Evolutionary conservation across 2,113 vertebrate genomes (phyloP), one percentile per base, ranked within the genome.

Genomic region (Haemorhous mexicanus): DNA sequence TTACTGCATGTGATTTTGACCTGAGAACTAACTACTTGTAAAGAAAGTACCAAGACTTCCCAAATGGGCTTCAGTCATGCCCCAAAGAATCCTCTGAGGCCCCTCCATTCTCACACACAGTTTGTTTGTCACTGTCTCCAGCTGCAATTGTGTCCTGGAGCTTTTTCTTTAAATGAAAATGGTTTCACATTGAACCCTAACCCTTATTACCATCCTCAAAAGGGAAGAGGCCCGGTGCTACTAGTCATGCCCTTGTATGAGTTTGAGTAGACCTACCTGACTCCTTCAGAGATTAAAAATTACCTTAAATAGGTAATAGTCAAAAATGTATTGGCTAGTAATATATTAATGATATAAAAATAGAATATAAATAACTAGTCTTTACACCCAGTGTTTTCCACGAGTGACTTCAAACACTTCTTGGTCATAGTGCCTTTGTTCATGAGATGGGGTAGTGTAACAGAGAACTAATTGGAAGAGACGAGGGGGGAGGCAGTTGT

Each of bases 121-220:
- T 69, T 66, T 52, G 46, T 70, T 59, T 88, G 56, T 74, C 3
- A 0, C 64, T 49, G 35, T 46, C 69, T 87, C 66, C 18, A 39
- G 44, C 69, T 89, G 47, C 35, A 87, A 76, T 70, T 82, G 84
- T 85, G 70, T 79, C 82, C 44, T 16, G 23, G 26, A 73, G 82
- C 53, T 66, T 91, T 91, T 64, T 18, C 66, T 96, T 87, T 87
- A 67, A 87, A 82, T 88, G 56, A 67, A 93, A 90, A 91, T 56
- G 53, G 64, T 64, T 90, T 78, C 55, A 28, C 0, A 0, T 43
- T 92, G 94, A 91, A 91, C 93, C 87, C 62, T 94, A 86, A 94
- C 84, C 77, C 73, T 81, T 49, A 80, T 80, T 92, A 52, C 35
- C 35, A 55, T 76, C 28, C 62, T 72, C 49, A 32, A 52, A 90